Evolutionary conservation across 2,797 vertebrate genomes (phyloP), one percentile per base, ranked within the genome.

Genomic region (Peromyscus eremicus): DNA sequence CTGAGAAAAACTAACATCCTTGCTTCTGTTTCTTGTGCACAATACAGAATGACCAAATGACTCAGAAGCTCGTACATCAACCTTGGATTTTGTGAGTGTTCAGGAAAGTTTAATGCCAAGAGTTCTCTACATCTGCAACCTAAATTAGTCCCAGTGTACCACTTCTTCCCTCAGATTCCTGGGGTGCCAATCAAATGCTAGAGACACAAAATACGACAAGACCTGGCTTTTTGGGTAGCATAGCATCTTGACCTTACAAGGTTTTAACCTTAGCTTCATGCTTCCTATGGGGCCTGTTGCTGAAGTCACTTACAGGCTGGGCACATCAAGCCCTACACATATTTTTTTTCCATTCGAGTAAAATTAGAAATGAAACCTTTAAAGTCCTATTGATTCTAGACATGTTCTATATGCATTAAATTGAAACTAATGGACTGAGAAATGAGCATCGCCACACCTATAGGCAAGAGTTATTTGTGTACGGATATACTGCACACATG

Each of bases 251-350:
- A 94, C 96, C 97, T 66, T 97, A 94, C 89, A 97, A 97, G 96
- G 91, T 76, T 98, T 98, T 98, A 98, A 98, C 98, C 98, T 98
- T 98, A 98, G 98, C 98, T 98, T 98, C 97, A 89, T 92, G 96
- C 94, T 98, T 98, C 98, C 98, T 97, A 68, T 0, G 97, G 97
- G 98, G 75, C 97, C 95, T 85, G 60, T 98, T 98, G 95, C 84
- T 40, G 83, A 91, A 83, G 66, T 91, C 97, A 94, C 79, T 57
- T 34, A 97, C 98, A 92, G 96, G 90, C 92, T 55, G 0, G 8
- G 94, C 95, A 82, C 88, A 96, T 96, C 96, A 96, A 91, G 95
- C 52, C 97, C 92, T 0, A 0, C 29, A 91, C 7, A 95, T 94
- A 96, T 96, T 97, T 98, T 98, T 98, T 86, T 88, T 21, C 97